phyloP scores from a whole-genome alignment of 1,140 invertebrate species.

The Caerostris extrusa region DNA sequence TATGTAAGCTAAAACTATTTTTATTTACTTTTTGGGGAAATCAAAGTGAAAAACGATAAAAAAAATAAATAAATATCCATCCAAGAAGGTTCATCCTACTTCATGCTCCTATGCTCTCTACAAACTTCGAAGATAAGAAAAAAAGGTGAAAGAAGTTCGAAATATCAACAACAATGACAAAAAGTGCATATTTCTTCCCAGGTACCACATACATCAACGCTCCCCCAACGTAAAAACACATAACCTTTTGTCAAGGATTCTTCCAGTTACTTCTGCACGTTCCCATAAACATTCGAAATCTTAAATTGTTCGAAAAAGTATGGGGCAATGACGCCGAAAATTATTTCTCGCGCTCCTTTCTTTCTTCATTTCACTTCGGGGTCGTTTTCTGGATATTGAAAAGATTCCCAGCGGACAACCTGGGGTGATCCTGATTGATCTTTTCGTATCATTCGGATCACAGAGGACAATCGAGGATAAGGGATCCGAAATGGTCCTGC shows the following conservation, averaged over 20 bases:
- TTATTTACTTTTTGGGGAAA: no score
- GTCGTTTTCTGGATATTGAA: slow-evolving; percentile 59
- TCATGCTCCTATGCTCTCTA: no score
- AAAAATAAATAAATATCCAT: slow-evolving; percentile 19
- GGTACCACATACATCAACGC: slow-evolving; percentile 42
- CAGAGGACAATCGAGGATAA: slow-evolving; percentile 40
- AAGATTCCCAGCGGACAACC: slow-evolving; percentile 34
- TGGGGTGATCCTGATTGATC: slow-evolving; percentile 56
- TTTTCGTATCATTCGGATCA: slow-evolving; percentile 59
- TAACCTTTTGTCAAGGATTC: slow-evolving; percentile 62
- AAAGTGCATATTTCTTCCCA: slow-evolving; percentile 3
- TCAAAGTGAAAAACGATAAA: background rate
- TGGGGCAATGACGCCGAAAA: slow-evolving; percentile 63
- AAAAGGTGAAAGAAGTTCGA: background rate
- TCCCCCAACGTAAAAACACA: slow-evolving; percentile 20
- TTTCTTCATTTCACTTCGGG: slow-evolving; percentile 52
- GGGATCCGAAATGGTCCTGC: background rate
- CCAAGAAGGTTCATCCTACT: background rate
- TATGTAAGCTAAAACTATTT: no score
- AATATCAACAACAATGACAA: slow-evolving; percentile 5
- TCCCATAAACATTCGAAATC: slow-evolving; percentile 42
- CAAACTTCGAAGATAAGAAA: background rate
- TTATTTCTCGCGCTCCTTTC: slow-evolving; percentile 40
- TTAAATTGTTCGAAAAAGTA: slow-evolving; percentile 58
- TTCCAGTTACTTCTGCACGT: background rate